Base-by-base conservation (phyloP, 2,113 vertebrate species). In the Rhea pennata region DNA sequence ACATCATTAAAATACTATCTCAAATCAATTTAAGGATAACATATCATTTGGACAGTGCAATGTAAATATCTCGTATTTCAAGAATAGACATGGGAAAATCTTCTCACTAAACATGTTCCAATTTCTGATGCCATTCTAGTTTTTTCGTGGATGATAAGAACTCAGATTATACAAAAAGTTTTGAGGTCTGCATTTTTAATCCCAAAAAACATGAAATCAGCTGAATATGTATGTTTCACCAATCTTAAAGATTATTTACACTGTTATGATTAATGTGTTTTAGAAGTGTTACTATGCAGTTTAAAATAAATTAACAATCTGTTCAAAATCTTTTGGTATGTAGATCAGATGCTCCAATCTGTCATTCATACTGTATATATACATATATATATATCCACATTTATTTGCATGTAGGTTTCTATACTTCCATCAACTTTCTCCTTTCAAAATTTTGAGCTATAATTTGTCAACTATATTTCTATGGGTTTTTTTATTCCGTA, bases 261-360 rank as follows among this genome's bases (percentile, higher is more conserved):
- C 76, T 95, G 92, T 95, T 96, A 67, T 95, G 94, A 96, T 97
- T 96, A 97, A 80, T 93, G 66, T 88, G 87, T 97, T 97, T 95
- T 94, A 76, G 87, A 97, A 94, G 93, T 96, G 94, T 95, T 97
- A 97, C 93, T 96, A 95, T 92, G 88, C 20, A 79, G 85, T 90
- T 95, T 96, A 97, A 97, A 97, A 96, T 97, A 95, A 93, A 90
- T 95, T 95, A 95, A 85, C 96, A 96, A 90, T 96, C 95, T 97
- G 96, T 82, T 96, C 92, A 91, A 77, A 96, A 90, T 23, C 10
- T 81, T 95, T 87, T 91, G 84, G 69, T 87, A 91, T 93, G 84
- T 77, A 94, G 74, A 89, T 95, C 78, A 92, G 84, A 85, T 96
- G 44, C 58, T 91, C 74, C 86, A 91, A 96, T 95, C 87, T 96